Base-by-base conservation (phyloP, 2,797 vertebrate genomes). In the Crenuchus spilurus region DNA sequence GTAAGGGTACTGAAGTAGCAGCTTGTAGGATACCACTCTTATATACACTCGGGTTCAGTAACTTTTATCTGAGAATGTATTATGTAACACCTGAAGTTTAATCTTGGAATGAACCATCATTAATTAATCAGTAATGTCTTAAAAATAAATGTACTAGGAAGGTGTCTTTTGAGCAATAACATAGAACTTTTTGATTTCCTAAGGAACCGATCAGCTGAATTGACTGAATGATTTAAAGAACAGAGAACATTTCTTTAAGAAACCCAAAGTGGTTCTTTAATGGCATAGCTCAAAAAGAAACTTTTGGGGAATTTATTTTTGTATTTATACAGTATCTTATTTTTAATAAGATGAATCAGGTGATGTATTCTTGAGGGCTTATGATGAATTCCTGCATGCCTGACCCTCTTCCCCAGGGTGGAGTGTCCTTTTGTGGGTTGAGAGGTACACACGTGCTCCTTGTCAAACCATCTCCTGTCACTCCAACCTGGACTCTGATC, bases 381-480 rank as follows among this genome's bases (percentile, higher is more conserved):
- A 58, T 67, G 63, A 62, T 52, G 46, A 26, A 41, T 46, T 63
- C 20, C 11, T 54, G 13, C 22, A 24, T 63, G 26, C 66, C 31
- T 48, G 26, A 55, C 55, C 35, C 14, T 16, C 26, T 72, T 66
- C 20, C 8, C 16, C 41, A 39, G 31, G 4, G 22, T 80, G 14
- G 8, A 39, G 18, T 20, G 46, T 28, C 37, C 60, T 67, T 41
- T 16, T 4, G 13, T 42, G 44, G 51, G 26, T n/a, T 46, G 30
- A 57, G 49, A 57, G 49, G 42, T 20, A 44, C 22, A 35, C 44
- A 33, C 46, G 13, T 14, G n/a, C n/a, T 46, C 57, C 46, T 57
- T 55, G 62, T 49, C 61, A 64, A 49, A 16, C 70, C 54, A 39
- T 71, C 65, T 76, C 41, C 70, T 61, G 51, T 69, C 62, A 67